phyloP scores from a whole-genome alignment of 2,888 invertebrate species.

The Ochropacha duplaris region DNA sequence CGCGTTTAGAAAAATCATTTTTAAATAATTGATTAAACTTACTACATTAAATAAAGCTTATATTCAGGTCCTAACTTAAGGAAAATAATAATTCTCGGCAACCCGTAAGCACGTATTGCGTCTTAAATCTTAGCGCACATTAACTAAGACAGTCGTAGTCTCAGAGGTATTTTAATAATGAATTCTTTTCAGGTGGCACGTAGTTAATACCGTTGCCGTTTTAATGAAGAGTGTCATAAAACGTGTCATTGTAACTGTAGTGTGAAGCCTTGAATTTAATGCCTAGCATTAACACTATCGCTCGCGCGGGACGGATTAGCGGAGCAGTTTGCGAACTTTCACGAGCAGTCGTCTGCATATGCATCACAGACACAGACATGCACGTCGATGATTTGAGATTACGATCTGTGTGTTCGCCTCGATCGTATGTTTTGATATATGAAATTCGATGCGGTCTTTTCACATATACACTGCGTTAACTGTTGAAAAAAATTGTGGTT shows the following conservation, averaged over 20 bases:
- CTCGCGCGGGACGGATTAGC: conserved; percentile 46
- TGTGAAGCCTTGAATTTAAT: conserved; percentile 37
- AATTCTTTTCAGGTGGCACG: conserved; percentile 72
- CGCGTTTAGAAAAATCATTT: too few relatives aligned
- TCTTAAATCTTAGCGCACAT: conserved; percentile 72
- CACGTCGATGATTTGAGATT: background rate
- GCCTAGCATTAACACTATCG: conserved; percentile 46
- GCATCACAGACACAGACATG: conserved; percentile 16
- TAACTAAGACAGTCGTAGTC: conserved; percentile 67
- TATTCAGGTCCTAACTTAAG: background rate
- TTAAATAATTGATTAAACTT: too few relatives aligned
- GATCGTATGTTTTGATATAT: background rate
- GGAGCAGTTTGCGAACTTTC: conserved; percentile 36
- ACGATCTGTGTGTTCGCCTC: background rate
- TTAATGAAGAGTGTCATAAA: conserved; percentile 70
- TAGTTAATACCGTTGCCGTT: conserved; percentile 65
- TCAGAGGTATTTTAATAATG: conserved; percentile 75
- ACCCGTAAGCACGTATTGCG: conserved; percentile 65
- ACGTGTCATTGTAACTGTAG: conserved; percentile 54
- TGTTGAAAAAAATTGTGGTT: too few relatives aligned
- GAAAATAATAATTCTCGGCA: conserved; percentile 17
- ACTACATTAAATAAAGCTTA: background rate
- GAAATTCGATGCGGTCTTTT: background rate
- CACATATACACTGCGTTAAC: background rate
- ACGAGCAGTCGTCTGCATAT: conserved; percentile 17